Base-by-base conservation (phyloP, 2,113 vertebrate species). In the Apus apus region DNA sequence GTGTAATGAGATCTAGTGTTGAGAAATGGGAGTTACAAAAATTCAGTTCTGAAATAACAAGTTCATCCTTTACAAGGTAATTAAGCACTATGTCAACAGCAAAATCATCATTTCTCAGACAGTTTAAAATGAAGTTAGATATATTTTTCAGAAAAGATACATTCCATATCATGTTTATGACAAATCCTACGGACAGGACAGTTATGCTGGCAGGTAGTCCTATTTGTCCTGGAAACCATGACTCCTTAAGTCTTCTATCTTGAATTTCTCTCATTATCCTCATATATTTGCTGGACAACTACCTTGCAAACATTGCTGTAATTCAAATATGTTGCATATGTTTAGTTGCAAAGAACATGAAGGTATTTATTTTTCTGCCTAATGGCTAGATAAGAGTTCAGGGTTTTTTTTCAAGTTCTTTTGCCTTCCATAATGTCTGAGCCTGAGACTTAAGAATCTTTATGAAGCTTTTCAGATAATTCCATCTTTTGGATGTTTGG, bases 1-100 rank as follows among this genome's bases (percentile, higher is more conserved):
- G 65, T 26, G 93, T 94, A 97, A 94, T 94, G 90, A 96, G 90
- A 89, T 90, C 56, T 56, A 78, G 72, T 56, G 43, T 11, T 73
- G 72, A 86, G 72, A 84, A 88, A 94, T 11, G 72, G 46, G 70
- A 95, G 67, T 74, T 88, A 56, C 2, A 87, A 86, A 90, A 74
- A 92, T 60, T 64, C 76, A 58, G 48, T 34, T 73, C 76, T 60
- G 72, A 89, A 95, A 74, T 60, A 93, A 88, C 54, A 89, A 89
- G 43, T 48, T 90, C 65, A 65, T 80, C 29, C 56, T 90, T 84
- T 34, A 76, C 51, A 77, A 71, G 26, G 45, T 84, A 95, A 97
- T 95, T 90, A 97, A 92, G 61, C 72, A 67, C 74, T 86, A 80
- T 84, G 84, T 93, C 95, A 97, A 93, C 88, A 92, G 76, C 46